A percentile compares a stretch with the other conserved stretches of the same genome.
phyloP scores from a whole-genome alignment of 2,113 vertebrate genomes.

The Sclerurus mexicanus region DNA sequence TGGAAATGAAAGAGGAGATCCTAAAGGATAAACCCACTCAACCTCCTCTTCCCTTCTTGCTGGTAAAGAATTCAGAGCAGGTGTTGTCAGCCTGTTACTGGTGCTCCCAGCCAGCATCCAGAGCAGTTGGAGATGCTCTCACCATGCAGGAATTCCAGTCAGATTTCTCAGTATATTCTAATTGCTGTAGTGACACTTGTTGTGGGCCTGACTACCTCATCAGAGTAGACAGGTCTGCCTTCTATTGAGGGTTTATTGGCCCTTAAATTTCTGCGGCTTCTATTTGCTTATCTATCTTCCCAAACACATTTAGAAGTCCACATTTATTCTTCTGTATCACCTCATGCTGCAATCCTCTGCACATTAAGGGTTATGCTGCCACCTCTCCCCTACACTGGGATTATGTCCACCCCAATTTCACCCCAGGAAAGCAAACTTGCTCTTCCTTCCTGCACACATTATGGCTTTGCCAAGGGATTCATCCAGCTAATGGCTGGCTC shows the following conservation, averaged over 20 bases:
- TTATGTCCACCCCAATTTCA: background rate
- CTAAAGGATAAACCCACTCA: background rate
- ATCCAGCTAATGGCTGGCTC: background rate
- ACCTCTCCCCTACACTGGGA: background rate
- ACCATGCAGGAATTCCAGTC: constrained; percentile 50
- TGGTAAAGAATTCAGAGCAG: background rate
- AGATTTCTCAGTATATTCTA: constrained; percentile 42
- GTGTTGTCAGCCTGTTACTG: background rate
- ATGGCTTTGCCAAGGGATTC: background rate
- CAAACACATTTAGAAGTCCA: background rate
- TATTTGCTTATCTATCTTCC: background rate
- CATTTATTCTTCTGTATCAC: background rate
- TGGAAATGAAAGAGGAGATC: background rate
- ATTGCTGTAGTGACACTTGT: constrained; percentile 39
- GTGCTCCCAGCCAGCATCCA: constrained; percentile 5
- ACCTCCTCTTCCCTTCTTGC: background rate
- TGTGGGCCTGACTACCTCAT: constrained; percentile 24
- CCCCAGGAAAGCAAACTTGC: background rate
- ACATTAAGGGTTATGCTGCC: background rate
- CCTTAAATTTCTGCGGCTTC: background rate
- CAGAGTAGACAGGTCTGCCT: background rate
- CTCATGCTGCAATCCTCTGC: background rate
- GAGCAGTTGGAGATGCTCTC: constrained; percentile 12
- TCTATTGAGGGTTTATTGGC: background rate
- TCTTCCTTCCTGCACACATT: background rate